These are phyloP conservation scores for Ispidina picta DNA, from an alignment of 2,797 vertebrate genomes.

Conservation along the genomic window DNA sequence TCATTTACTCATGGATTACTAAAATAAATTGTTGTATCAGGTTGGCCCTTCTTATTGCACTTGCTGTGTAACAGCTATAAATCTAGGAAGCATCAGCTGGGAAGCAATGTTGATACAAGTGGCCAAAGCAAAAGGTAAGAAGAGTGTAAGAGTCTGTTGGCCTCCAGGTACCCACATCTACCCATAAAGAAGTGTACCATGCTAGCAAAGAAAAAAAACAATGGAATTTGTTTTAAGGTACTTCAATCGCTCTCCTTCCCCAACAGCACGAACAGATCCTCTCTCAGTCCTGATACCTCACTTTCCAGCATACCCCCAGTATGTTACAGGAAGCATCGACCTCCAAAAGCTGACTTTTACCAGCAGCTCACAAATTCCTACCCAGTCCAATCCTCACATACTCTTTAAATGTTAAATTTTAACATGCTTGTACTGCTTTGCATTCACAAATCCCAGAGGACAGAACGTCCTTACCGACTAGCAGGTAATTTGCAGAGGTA, in stretches of 20 bases:
- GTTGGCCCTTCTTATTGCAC: background rate
- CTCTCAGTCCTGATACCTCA: background rate
- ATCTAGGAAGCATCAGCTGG: background rate
- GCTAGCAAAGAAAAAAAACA: background rate
- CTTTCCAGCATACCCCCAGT: background rate
- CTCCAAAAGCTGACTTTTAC: background rate
- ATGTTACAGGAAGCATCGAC: background rate
- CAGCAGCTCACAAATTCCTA: background rate
- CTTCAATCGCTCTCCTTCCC: background rate
- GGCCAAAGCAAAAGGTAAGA: background rate
- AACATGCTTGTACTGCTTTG: background rate
- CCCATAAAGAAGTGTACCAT: background rate
- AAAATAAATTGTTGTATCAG: background rate
- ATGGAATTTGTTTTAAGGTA: background rate
- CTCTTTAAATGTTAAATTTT: background rate
- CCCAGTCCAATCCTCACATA: background rate
- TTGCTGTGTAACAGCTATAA: background rate
- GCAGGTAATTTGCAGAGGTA: background rate
- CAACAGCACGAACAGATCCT: background rate
- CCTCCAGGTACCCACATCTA: background rate
- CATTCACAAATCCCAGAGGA: background rate
- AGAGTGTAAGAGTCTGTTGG: background rate
- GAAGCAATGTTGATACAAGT: background rate
- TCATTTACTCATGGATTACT: background rate
- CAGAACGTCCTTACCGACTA: background rate